Percentiles rank a stretch among this genome's conserved stretches.
Evolutionary conservation across 2,888 invertebrate genomes (phyloP).

Genomic region (Conus canariensis): DNA sequence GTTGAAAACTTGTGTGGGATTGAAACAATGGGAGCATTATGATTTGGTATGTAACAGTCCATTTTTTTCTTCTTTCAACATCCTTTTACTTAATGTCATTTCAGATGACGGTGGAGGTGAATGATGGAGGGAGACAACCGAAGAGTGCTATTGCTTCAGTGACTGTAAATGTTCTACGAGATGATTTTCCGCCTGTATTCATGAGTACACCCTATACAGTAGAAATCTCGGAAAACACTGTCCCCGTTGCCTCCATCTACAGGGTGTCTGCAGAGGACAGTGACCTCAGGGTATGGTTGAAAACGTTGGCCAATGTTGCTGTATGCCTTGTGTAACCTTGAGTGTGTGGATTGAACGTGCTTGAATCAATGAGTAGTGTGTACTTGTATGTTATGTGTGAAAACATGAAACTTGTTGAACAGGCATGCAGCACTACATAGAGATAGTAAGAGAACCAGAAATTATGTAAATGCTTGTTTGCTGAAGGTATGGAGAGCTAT

Average conservation of each 20-base stretch:
- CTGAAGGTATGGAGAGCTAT: no score
- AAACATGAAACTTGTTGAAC: no score
- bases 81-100: neutral
- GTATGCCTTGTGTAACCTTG: neutral
- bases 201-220: conserved; percentile 41
- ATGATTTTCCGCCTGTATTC: conserved; percentile 61
- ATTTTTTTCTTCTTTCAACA: no score
- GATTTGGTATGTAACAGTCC: no score
- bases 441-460: no score
- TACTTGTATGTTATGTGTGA: neutral
- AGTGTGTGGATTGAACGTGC: no score
- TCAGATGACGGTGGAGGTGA: conserved; percentile 51
- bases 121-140: conserved; percentile 44
- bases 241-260: conserved; percentile 50
- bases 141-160: conserved; percentile 54
- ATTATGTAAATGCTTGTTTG: neutral
- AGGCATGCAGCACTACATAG: no score
- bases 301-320: neutral
- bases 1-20: neutral
- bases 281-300: conserved; percentile 49
- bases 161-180: conserved; percentile 58
- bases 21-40: no score
- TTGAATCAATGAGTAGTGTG: neutral
- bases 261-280: conserved; percentile 49
- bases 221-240: conserved; percentile 59